Evolutionary conservation across 2,888 invertebrate species (phyloP), one percentile per base, ranked within the genome.

Genomic region (Spilosoma lubricipeda): DNA sequence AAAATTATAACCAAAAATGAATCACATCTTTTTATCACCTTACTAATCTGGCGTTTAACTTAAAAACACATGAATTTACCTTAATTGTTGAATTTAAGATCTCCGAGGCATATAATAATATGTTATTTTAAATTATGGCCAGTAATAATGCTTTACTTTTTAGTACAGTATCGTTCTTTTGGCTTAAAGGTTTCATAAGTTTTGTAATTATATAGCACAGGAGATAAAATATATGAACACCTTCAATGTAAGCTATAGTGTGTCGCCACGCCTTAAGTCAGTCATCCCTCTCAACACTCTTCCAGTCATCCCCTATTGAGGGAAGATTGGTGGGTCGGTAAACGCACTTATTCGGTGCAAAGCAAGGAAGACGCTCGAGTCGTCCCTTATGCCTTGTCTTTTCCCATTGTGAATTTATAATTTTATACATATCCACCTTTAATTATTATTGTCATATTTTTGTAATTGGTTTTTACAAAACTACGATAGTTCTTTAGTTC

Each of bases 1-100:
- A 45, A 45, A 45, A 45, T 45, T 45, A 0, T 45, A 70, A 30
- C 30, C 30, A 59, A 30, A 70, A 66, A 73, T 73, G 65, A 75
- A 75, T 70, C 70, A 73, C 63, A 67, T 63, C 39, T 75, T 80
- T 30, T 80, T 82, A 82, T 85, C 80, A 77, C 73, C 67, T 79
- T 80, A 81, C 81, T 79, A 73, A 66, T 42, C 42, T 70, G 79
- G 81, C 80, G 67, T 78, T 82, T 85, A 82, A 82, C 80, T 82
- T 82, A 82, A 80, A 82, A 83, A 82, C 78, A 71, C 81, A 86
- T 87, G 72, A 84, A 75, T 80, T 80, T 67, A 75, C 70, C 80
- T 86, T 88, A 87, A 88, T 87, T 81, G 76, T 79, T 59, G 45
- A 75, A 69, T 77, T 83, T 80, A 85, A 81, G 73, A 76, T 83